Percentiles rank a stretch among this genome's conserved stretches.
Conservation (phyloP, 2,888 invertebrate genomes). For the Epirrhoe tristata region DNA sequence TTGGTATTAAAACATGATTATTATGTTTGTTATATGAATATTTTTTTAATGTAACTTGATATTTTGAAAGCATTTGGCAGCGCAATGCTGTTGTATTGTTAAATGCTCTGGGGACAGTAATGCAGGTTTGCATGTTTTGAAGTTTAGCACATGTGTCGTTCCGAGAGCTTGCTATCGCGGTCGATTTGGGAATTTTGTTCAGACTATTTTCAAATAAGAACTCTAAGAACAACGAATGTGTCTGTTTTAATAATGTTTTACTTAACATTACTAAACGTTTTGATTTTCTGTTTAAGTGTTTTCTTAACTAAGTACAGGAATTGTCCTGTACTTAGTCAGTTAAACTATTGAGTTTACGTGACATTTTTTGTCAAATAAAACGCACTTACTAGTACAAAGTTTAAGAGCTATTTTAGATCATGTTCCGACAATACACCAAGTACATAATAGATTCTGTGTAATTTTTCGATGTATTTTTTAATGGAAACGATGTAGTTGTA, state of each 20-base stretch:
- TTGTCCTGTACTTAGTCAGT: too few relatives aligned
- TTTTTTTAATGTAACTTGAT: background rate
- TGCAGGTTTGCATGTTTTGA: constrained; percentile 57
- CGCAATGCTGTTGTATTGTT: constrained; percentile 18
- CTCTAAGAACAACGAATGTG: constrained; percentile 55
- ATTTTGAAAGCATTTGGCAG: constrained; percentile 27
- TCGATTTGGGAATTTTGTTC: constrained; percentile 58
- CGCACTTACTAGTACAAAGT: constrained; percentile 80
- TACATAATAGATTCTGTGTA: constrained; percentile 48
- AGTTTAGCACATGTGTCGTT: constrained; percentile 62
- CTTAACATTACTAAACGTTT: constrained; percentile 46
- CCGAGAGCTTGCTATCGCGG: constrained; percentile 51
- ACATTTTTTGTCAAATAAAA: constrained; percentile 62
- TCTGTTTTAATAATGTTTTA: constrained; percentile 49
- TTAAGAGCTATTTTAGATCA: constrained; percentile 58
- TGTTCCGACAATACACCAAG: constrained; percentile 69
- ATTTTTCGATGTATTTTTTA: constrained; percentile 45
- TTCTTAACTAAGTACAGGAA: constrained; percentile 40
- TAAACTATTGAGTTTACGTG: constrained; percentile 52
- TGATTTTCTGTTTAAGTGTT: constrained; percentile 36
- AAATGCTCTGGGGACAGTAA: constrained; percentile 26
- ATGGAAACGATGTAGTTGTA: constrained; percentile 42
- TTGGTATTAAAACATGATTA: too few relatives aligned
- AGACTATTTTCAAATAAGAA: constrained; percentile 51
- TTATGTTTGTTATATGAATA: too few relatives aligned